Evolutionary conservation across 2,113 vertebrate species (phyloP).

Genomic region (Glaucidium brasilianum): DNA sequence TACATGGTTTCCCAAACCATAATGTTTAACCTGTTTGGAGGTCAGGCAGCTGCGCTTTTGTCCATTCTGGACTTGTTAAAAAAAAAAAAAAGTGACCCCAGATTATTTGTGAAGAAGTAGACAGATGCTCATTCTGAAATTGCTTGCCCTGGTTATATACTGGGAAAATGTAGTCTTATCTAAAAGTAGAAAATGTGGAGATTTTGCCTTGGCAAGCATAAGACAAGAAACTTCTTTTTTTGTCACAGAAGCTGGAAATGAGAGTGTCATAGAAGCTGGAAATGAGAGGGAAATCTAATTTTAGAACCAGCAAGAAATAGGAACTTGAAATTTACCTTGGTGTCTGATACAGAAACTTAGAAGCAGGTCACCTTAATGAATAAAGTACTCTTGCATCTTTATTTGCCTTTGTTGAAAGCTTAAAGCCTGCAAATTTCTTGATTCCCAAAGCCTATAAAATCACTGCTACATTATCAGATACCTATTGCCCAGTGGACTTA

Average conservation of each 20-base stretch:
- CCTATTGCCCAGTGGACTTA: neutral
- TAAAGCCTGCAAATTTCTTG: neutral
- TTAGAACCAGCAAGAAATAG: neutral
- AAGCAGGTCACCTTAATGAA: neutral
- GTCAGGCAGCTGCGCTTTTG: neutral
- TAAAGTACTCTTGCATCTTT: neutral
- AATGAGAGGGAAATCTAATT: neutral
- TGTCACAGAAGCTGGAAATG: neutral
- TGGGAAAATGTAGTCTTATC: neutral
- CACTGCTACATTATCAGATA: neutral
- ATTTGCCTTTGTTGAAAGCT: neutral
- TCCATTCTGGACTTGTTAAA: neutral
- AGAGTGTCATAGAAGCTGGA: neutral
- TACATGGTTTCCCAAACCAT: neutral
- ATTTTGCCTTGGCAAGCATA: neutral
- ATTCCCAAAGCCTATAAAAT: neutral
- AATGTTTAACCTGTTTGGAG: neutral
- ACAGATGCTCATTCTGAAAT: neutral
- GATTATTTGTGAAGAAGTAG: neutral
- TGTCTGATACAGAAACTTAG: neutral
- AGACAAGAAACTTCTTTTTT: neutral
- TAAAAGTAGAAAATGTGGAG: neutral
- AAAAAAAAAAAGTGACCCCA: neutral
- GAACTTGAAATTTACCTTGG: neutral
- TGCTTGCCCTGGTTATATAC: neutral